Evolutionary conservation across 2,888 invertebrate genomes (phyloP).

Genomic region (Teleiodes luculella): DNA sequence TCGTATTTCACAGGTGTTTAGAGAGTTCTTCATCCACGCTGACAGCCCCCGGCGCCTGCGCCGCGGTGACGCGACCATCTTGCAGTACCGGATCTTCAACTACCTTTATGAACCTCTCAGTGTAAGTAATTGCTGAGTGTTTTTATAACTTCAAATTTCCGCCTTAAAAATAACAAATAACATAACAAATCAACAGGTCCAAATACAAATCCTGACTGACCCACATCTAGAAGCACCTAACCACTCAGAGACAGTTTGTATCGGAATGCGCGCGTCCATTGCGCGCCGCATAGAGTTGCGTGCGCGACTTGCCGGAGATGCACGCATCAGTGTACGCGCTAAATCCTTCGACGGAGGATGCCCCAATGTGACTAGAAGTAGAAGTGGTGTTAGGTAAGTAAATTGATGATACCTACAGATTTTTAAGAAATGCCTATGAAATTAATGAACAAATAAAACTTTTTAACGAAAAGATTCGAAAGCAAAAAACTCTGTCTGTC

Average conservation of each 20-base stretch:
- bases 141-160: too few species aligned
- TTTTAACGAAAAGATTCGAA: too few species aligned
- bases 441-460: too few species aligned
- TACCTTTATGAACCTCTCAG: slow-evolving; percentile 83
- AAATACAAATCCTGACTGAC: slow-evolving; percentile 67
- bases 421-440: too few species aligned
- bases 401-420: too few species aligned
- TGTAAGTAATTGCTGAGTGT: slow-evolving; percentile 75
- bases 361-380: slow-evolving; percentile 32
- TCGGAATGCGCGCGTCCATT: slow-evolving; percentile 41
- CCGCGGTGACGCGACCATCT: slow-evolving; percentile 80
- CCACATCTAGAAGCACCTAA: slow-evolving; percentile 72
- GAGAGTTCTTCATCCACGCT: slow-evolving; percentile 87
- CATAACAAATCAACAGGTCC: slow-evolving; percentile 51
- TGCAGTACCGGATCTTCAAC: slow-evolving; percentile 85
- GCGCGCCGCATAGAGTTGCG: slow-evolving; percentile 40
- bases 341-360: slow-evolving; percentile 36
- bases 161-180: too few species aligned
- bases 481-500: too few species aligned
- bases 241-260: slow-evolving; percentile 39
- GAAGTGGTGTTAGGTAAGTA: slow-evolving; percentile 29
- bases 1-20: slow-evolving; percentile 81
- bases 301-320: slow-evolving; percentile 35
- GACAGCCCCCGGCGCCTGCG: slow-evolving; percentile 82
- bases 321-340: slow-evolving; percentile 28